phyloP scores from a whole-genome alignment of 2,888 invertebrate species.

The Microplitis manilae region DNA sequence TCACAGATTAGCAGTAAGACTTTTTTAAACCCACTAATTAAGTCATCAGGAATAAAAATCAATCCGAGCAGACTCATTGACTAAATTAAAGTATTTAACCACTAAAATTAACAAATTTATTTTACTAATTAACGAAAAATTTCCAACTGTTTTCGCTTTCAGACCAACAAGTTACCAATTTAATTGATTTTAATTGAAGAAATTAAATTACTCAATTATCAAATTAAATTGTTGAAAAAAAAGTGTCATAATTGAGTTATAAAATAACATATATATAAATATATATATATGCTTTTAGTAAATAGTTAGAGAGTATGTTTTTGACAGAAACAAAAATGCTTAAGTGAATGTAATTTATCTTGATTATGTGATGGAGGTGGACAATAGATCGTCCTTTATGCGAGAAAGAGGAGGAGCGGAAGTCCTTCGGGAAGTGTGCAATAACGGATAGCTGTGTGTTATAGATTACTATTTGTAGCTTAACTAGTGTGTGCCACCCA shows the following conservation, averaged over 20 bases:
- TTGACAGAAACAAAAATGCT: background rate
- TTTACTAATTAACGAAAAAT: too few relatives aligned
- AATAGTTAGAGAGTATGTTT: background rate
- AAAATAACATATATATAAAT: background rate
- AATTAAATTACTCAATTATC: too few relatives aligned
- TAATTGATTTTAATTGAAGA: too few relatives aligned
- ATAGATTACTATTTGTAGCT: conserved; percentile 42
- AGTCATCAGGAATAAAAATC: too few relatives aligned
- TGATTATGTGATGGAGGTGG: conserved; percentile 15
- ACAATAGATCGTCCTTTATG: conserved; percentile 29
- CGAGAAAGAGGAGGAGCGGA: conserved; percentile 1
- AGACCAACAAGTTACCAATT: too few relatives aligned
- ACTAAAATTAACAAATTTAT: too few relatives aligned
- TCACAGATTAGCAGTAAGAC: too few relatives aligned
- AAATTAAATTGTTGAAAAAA: background rate
- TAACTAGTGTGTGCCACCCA: conserved; percentile 20
- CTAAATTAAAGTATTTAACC: too few relatives aligned
- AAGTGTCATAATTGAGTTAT: background rate
- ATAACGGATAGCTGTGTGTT: conserved; percentile 17
- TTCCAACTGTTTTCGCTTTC: too few relatives aligned
- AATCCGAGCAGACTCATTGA: too few relatives aligned
- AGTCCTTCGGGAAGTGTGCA: conserved; percentile 6
- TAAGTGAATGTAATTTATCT: background rate
- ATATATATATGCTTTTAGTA: background rate
- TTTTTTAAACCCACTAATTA: too few relatives aligned